Conservation (phyloP, 1,140 invertebrate genomes). For the Matsumurasca onukii region DNA sequence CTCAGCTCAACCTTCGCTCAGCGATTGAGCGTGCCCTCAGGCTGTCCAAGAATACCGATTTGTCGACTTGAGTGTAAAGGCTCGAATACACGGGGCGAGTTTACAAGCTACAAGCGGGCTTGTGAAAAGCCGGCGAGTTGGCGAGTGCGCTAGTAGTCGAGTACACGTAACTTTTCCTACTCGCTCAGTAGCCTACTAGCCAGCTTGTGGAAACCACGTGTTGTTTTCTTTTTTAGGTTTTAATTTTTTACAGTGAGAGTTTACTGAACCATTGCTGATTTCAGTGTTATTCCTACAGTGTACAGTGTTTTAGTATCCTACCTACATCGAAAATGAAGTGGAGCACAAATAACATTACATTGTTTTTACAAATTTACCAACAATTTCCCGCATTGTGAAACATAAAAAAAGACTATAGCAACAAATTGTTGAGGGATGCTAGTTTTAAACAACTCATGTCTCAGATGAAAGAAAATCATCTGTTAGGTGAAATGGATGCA, state of each 20-base stretch:
- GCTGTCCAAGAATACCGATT: no score
- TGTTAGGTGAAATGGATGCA: not conserved
- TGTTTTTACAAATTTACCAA: not conserved
- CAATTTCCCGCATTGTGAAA: not conserved
- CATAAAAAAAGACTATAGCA: not conserved
- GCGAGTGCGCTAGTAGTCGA: constrained; percentile 28
- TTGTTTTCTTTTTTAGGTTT: no score
- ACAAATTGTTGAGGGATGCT: not conserved
- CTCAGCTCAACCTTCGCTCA: no score
- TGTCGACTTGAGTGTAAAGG: not conserved
- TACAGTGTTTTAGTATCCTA: not conserved
- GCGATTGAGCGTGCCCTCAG: no score
- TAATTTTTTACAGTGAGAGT: no score
- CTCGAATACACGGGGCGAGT: not conserved
- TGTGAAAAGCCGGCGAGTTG: constrained; percentile 8
- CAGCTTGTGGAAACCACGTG: constrained; percentile 19
- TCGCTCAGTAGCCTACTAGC: constrained; percentile 24
- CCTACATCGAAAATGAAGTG: not conserved
- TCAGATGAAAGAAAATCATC: not conserved
- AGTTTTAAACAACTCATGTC: not conserved
- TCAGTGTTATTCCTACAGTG: not conserved
- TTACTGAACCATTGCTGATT: no score
- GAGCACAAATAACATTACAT: not conserved
- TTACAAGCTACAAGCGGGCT: not conserved
- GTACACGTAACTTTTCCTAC: constrained; percentile 18